These are phyloP conservation scores for Andrena cerasifolii DNA, from an alignment of 1,140 invertebrate species.

Conservation along the genomic window DNA sequence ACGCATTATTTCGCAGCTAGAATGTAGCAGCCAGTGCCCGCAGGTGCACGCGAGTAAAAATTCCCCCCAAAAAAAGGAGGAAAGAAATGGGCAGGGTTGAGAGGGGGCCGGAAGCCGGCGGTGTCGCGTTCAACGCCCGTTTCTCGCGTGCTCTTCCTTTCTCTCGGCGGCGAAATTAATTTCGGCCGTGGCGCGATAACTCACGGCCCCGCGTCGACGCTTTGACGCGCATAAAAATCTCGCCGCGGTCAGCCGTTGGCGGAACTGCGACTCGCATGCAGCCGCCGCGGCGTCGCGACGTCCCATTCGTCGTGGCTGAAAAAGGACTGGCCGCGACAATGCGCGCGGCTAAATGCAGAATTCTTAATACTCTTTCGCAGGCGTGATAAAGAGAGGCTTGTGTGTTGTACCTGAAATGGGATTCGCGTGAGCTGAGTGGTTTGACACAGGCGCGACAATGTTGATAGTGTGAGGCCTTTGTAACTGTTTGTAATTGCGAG, in stretches of 20 bases:
- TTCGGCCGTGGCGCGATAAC: constrained; percentile 66
- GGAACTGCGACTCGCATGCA: constrained; percentile 31
- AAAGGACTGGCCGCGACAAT: constrained; percentile 24
- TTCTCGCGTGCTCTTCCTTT: constrained; percentile 54
- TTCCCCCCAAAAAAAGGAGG: constrained; percentile 41
- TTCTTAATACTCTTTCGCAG: background rate
- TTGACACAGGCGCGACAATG: no score
- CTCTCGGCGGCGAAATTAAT: constrained; percentile 65
- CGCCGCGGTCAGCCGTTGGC: constrained; percentile 54
- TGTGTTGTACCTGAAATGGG: background rate
- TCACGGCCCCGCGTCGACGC: constrained; percentile 66
- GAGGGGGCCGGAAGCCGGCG: constrained; percentile 3
- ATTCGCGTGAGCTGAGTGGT: no score
- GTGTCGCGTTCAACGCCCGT: constrained; percentile 12
- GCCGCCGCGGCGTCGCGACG: constrained; percentile 26
- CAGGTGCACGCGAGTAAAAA: constrained; percentile 33
- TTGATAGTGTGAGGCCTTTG: no score
- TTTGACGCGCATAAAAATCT: constrained; percentile 73
- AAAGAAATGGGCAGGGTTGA: constrained; percentile 54
- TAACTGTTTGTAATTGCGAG: no score
- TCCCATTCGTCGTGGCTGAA: constrained; percentile 6
- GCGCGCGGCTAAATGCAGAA: background rate
- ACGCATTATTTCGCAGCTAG: background rate
- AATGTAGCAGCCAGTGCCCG: background rate
- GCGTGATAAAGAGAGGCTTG: background rate